Base-by-base conservation (phyloP, 2,888 invertebrate genomes). In the Pristionchus exspectatus region DNA sequence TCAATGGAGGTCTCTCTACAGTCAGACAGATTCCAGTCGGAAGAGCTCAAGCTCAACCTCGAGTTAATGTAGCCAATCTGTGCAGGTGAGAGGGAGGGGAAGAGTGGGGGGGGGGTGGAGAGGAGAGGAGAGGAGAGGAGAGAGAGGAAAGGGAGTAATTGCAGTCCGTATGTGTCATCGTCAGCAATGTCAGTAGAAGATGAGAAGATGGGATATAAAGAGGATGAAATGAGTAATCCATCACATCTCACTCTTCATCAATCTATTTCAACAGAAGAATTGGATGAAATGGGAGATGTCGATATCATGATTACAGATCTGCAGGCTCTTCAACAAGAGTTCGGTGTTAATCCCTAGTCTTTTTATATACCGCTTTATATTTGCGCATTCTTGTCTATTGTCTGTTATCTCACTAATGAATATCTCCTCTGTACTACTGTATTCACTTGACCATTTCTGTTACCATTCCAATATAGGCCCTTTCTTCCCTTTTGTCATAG, bases 251-350 rank as follows among this genome's bases (percentile, higher is more conserved):
- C 16, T 21, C 87, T 91, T 86, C 91, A 92, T 91, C 91, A 91
- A 9, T 93, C 93, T 9, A 90, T 92, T 54, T 92, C 93, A 18
- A 91, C 91, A 18, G 94, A 94, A 88, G 93, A 94, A 74, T 90
- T 94, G 81, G 92, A 88, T 16, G 92, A 94, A 69, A 90, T 93
- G 88, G 91, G 92, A 50, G 92, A 92, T 66, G 90, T 95, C 56
- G 94, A 94, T 90, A 92, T 91, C 38, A 92, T 94, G 92, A 93
- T 95, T 85, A 92, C 93, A 85, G 94, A 94, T 89, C 90, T 95
- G 30, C 94, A 95, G 87, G 92, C 93, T 77, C 90, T 95, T 81
- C 94, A 95, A 88, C 93, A 94, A 63, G 92, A 94, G 85, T 93
- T 94, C 90, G 89, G 74, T 59, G 86, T 86, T n/a, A 86, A 86